Percentiles rank a stretch among this genome's conserved stretches.
These are phyloP conservation scores for Dendrolimus punctatus DNA, from an alignment of 1,140 invertebrate species.

Conservation along the genomic window DNA sequence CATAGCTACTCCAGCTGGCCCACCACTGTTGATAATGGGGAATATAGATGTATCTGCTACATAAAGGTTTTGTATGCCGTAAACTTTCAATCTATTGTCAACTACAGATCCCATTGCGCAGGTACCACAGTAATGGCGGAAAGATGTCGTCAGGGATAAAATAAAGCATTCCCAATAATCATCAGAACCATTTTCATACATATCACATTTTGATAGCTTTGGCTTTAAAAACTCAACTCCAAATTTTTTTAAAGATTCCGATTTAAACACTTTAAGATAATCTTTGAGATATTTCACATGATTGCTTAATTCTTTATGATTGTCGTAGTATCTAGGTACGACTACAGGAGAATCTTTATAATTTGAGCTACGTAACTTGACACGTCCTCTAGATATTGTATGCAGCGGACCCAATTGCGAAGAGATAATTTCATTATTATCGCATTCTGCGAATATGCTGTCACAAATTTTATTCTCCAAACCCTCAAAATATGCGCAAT, in stretches of 20 bases:
- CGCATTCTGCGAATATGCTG: too few species aligned
- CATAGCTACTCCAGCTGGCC: conserved; percentile 27
- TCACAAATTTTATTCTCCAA: too few species aligned
- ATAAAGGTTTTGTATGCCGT: conserved; percentile 32
- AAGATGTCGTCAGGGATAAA: conserved; percentile 33
- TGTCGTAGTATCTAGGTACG: conserved; percentile 32
- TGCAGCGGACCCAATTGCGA: too few species aligned
- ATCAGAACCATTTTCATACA: conserved; percentile 11
- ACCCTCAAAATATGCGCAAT: too few species aligned
- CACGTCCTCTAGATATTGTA: too few species aligned
- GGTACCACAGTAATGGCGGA: conserved; percentile 68
- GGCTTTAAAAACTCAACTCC: conserved; percentile 19
- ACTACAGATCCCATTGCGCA: conserved; percentile 70
- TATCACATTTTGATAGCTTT: conserved; percentile 13
- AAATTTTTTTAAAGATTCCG: conserved; percentile 73
- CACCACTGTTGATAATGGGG: conserved; percentile 14
- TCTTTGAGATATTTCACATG: conserved; percentile 17
- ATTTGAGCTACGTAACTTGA: too few species aligned
- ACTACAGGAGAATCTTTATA: too few species aligned
- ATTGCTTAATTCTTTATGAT: conserved; percentile 51
- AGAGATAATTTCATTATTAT: too few species aligned
- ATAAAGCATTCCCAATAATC: conserved; percentile 63
- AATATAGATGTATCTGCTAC: conserved; percentile 1
- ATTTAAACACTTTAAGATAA: conserved; percentile 38
- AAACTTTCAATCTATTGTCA: conserved; percentile 63